A percentile compares a stretch with the other conserved stretches of the same genome.
These are phyloP conservation scores for Troides aeacus DNA, from an alignment of 2,888 invertebrate species.

Conservation along the genomic window DNA sequence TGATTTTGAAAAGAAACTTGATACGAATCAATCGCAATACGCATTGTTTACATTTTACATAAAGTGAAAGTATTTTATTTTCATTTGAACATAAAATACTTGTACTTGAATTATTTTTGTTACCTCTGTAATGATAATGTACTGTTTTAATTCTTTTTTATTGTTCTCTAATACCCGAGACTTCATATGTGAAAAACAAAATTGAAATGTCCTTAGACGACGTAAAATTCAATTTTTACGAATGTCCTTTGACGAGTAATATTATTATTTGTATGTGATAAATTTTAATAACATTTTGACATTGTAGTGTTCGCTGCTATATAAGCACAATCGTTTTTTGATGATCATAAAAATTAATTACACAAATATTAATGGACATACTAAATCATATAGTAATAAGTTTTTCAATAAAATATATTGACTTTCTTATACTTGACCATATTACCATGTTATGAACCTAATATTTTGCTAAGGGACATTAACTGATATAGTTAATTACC, in stretches of 20 bases:
- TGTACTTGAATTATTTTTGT: not conserved
- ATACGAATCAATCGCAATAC: not conserved
- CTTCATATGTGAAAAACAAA: no score
- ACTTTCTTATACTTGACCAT: not conserved
- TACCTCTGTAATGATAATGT: not conserved
- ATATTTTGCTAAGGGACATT: not conserved
- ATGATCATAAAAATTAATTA: not conserved
- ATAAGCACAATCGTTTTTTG: not conserved
- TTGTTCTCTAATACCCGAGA: no score
- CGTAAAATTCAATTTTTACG: no score
- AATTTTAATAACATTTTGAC: not conserved
- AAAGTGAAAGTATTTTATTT: not conserved
- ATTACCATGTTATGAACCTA: not conserved
- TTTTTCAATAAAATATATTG: not conserved
- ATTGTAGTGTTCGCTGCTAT: not conserved
- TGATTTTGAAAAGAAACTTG: constrained; percentile 2
- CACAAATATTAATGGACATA: not conserved
- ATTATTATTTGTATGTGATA: no score
- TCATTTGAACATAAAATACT: not conserved
- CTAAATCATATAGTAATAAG: not conserved
- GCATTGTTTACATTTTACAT: not conserved
- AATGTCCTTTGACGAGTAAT: no score
- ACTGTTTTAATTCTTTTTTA: not conserved
- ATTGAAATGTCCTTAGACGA: no score
- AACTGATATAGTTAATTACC: not conserved